Conservation (phyloP, 37 sponge, comb jelly and placozoan genomes). For the Ianthella basta region DNA sequence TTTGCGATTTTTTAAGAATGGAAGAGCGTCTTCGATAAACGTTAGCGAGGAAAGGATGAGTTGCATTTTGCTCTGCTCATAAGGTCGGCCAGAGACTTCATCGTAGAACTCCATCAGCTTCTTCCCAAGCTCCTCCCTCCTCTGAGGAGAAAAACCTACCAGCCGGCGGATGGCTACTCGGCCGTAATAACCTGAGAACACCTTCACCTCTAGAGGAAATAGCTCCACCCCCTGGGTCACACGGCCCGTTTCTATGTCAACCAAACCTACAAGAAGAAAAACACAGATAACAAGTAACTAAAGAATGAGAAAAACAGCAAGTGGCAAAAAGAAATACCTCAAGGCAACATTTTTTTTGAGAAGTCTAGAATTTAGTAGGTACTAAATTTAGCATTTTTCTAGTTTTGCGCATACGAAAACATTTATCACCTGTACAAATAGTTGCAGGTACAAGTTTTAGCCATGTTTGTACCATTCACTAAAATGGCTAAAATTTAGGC, state of each 20-base stretch:
- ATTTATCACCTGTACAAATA: no score
- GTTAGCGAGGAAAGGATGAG: conserved; percentile 68
- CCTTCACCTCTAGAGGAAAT: conserved; percentile 65
- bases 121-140: conserved; percentile 55
- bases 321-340: no score
- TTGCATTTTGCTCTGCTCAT: conserved; percentile 72
- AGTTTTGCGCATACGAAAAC: no score
- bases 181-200: conserved; percentile 85
- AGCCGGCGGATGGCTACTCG: conserved; percentile 71
- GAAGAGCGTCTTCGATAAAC: conserved; percentile 56
- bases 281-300: no score
- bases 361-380: no score
- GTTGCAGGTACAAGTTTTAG: no score
- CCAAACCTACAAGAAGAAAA: conserved; percentile 39
- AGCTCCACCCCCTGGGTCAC: conserved; percentile 76
- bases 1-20: conserved; percentile 58
- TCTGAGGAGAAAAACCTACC: conserved; percentile 36
- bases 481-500: no score
- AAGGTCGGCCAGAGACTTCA: conserved; percentile 61
- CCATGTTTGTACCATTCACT: no score
- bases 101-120: conserved; percentile 56
- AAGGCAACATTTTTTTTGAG: no score
- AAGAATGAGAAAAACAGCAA: no score
- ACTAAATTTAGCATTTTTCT: no score
- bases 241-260: conserved; percentile 70